phyloP scores from a whole-genome alignment of 2,113 vertebrate genomes.

The Scolopax mira region DNA sequence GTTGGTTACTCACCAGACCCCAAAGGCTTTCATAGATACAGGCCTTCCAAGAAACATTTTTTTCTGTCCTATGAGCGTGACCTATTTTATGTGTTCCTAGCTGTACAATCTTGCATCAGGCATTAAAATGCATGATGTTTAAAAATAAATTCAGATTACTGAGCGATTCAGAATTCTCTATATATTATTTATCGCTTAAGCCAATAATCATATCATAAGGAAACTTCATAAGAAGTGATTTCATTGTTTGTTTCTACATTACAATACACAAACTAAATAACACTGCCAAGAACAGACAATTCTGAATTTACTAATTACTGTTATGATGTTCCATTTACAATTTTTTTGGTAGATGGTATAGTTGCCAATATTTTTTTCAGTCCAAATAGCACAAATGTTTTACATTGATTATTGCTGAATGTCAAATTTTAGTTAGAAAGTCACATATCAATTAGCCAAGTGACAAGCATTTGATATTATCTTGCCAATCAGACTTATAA shows the following conservation, averaged over 20 bases:
- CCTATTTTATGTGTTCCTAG: constrained; percentile 4
- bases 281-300: background rate
- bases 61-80: background rate
- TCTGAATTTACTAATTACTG: background rate
- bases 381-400: background rate
- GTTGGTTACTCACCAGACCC: background rate
- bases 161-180: background rate
- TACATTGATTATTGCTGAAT: background rate
- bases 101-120: background rate
- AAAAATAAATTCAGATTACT: constrained; percentile 22
- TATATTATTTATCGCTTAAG: constrained; percentile 22
- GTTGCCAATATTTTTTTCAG: background rate
- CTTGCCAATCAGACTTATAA: background rate
- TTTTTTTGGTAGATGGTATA: background rate
- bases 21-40: background rate
- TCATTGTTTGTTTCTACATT: background rate
- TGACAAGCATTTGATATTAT: background rate
- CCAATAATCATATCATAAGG: background rate
- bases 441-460: background rate
- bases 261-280: background rate
- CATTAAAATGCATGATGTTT: constrained; percentile 44
- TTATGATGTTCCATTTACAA: background rate
- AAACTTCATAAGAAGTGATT: background rate
- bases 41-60: background rate
- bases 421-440: background rate